These are phyloP conservation scores for Temnothorax longispinosus DNA, from an alignment of 1,140 invertebrate species.

Conservation along the genomic window DNA sequence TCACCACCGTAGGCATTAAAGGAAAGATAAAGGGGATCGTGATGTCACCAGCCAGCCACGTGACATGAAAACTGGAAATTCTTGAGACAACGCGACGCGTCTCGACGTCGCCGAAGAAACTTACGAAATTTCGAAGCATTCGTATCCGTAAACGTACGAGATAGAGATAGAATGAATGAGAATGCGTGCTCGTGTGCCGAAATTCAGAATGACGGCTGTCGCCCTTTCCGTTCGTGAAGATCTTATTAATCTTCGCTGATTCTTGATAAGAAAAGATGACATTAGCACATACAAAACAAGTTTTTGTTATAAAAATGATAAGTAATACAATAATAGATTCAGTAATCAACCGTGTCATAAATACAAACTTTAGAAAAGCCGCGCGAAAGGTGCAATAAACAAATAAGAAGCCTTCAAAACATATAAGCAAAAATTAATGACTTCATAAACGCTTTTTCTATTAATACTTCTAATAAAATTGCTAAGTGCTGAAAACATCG, in stretches of 20 bases:
- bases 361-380: neutral
- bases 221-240: no score
- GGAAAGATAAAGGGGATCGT: slow-evolving; percentile 46
- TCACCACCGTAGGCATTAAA: slow-evolving; percentile 54
- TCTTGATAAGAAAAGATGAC: neutral
- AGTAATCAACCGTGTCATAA: neutral
- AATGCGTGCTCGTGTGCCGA: neutral
- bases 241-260: slow-evolving; percentile 19
- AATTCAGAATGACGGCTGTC: neutral
- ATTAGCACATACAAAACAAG: neutral
- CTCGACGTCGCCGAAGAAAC: slow-evolving; percentile 57
- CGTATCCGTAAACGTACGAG: neutral
- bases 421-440: neutral
- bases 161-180: slow-evolving; percentile 16
- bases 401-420: neutral
- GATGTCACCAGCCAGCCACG: slow-evolving; percentile 53
- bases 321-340: neutral
- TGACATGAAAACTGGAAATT: slow-evolving; percentile 56
- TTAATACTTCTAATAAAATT: neutral
- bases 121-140: slow-evolving; percentile 33
- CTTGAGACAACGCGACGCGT: slow-evolving; percentile 57
- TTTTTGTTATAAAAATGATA: neutral
- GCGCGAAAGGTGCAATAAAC: neutral
- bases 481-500: neutral
- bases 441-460: neutral